Conservation (phyloP, 2,888 invertebrate genomes). For the Drosophila siamana region DNA sequence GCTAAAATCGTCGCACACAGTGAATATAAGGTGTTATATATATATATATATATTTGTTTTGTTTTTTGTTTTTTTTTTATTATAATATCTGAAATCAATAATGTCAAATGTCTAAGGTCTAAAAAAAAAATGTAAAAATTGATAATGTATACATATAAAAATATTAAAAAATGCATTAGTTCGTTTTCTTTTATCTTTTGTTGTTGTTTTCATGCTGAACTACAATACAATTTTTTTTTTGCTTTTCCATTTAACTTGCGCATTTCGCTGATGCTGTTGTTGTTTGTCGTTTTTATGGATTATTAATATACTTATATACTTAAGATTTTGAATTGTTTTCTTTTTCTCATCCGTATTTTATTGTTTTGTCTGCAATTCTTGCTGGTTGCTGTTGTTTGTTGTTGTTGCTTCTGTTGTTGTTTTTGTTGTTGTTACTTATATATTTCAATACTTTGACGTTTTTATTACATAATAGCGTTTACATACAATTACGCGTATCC, state of each 20-base stretch:
- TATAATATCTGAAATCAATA: slow-evolving; percentile 84
- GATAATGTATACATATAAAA: slow-evolving; percentile 85
- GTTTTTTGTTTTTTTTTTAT: slow-evolving; percentile 68
- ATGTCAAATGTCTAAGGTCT: slow-evolving; percentile 84
- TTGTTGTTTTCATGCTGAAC: slow-evolving; percentile 68
- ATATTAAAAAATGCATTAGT: slow-evolving; percentile 85
- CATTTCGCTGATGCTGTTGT: slow-evolving; percentile 49
- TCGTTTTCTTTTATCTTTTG: slow-evolving; percentile 56
- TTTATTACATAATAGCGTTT: slow-evolving; percentile 67
- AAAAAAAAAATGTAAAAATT: slow-evolving; percentile 84
- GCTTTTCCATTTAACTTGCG: slow-evolving; percentile 16
- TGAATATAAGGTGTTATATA: slow-evolving; percentile 2
- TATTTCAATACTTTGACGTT: slow-evolving; percentile 69
- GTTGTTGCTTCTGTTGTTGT: slow-evolving; percentile 20
- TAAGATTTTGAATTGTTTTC: slow-evolving; percentile 17
- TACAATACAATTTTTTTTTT: slow-evolving; percentile 77
- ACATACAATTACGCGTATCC: slow-evolving; percentile 47
- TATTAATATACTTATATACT: slow-evolving; percentile 51
- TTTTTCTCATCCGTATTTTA: neutral
- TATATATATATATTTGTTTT: slow-evolving; percentile 34
- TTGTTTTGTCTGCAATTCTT: slow-evolving; percentile 17
- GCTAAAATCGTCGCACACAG: neutral
- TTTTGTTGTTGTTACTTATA: slow-evolving; percentile 51
- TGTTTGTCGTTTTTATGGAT: slow-evolving; percentile 64
- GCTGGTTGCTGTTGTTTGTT: slow-evolving; percentile 8